phyloP scores from a whole-genome alignment of 2,797 vertebrate genomes.

The Crypturellus tataupa region DNA sequence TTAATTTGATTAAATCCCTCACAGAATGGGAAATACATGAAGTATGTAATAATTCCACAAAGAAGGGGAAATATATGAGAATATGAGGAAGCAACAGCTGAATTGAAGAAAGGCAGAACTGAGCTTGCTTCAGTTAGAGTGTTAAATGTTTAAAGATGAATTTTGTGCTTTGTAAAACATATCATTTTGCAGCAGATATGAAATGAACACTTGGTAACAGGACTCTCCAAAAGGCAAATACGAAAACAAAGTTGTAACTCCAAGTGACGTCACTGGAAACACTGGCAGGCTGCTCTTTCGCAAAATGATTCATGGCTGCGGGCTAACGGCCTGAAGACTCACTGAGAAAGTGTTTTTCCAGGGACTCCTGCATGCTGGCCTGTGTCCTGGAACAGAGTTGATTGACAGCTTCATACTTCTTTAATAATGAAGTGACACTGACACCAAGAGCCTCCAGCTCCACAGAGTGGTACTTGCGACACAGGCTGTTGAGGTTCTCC shows the following conservation, averaged over 20 bases:
- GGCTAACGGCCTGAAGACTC: constrained; percentile 55
- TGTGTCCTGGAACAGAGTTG: constrained; percentile 87
- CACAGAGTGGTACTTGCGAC: constrained; percentile 89
- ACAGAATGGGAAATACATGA: not conserved
- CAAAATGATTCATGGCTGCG: constrained; percentile 28
- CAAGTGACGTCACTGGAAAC: constrained; percentile 44
- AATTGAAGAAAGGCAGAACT: not conserved
- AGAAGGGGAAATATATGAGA: not conserved
- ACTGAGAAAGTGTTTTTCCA: constrained; percentile 91
- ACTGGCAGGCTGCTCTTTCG: constrained; percentile 23
- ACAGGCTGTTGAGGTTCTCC: constrained; percentile 90
- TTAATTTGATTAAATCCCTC: not conserved
- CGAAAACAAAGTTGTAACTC: constrained; percentile 31
- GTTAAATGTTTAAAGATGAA: not conserved
- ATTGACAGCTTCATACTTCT: constrained; percentile 88
- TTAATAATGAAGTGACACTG: constrained; percentile 87
- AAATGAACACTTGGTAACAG: not conserved
- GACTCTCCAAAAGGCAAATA: not conserved
- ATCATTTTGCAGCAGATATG: not conserved
- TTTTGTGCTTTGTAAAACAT: not conserved
- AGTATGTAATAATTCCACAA: not conserved
- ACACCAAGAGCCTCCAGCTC: constrained; percentile 88
- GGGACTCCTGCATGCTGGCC: constrained; percentile 87
- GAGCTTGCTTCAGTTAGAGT: not conserved
- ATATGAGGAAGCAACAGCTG: not conserved